phyloP scores from a whole-genome alignment of 2,888 invertebrate genomes.

The Candidula unifasciata region DNA sequence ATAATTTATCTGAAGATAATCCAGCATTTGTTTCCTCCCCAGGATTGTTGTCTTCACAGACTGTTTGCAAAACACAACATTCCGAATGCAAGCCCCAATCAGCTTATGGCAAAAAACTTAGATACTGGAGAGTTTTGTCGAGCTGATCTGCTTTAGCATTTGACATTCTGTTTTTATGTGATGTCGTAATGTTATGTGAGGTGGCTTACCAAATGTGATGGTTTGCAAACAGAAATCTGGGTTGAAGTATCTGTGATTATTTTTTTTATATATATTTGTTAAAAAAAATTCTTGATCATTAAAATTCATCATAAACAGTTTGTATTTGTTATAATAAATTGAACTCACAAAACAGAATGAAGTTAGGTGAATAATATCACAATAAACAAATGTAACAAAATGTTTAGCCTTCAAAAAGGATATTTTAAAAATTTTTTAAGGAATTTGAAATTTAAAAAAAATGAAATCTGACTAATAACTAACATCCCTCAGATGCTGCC shows the following conservation, averaged over 20 bases:
- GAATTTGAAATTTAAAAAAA: too few relatives aligned
- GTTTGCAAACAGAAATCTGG: not conserved
- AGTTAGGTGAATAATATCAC: too few relatives aligned
- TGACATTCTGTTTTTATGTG: not conserved
- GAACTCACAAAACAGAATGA: too few relatives aligned
- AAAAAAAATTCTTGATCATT: too few relatives aligned
- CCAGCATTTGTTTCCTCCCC: constrained; percentile 19
- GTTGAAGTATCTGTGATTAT: not conserved
- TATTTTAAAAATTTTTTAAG: too few relatives aligned
- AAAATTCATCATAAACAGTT: not conserved
- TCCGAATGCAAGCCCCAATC: constrained; percentile 73
- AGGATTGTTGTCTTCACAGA: constrained; percentile 73
- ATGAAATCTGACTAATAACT: too few relatives aligned
- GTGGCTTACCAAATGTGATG: constrained; percentile 27
- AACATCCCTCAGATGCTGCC: too few relatives aligned
- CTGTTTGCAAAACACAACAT: constrained; percentile 70
- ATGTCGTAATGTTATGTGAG: not conserved
- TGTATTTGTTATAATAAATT: too few relatives aligned
- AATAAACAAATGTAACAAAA: too few relatives aligned
- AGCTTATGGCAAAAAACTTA: constrained; percentile 74
- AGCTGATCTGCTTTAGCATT: constrained; percentile 58
- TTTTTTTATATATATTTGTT: not conserved
- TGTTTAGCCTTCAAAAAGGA: too few relatives aligned
- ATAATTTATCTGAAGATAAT: too few relatives aligned
- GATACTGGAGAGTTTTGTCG: constrained; percentile 75